Percentiles rank a stretch among this genome's conserved stretches.
Evolutionary conservation across 2,113 vertebrate species (phyloP).

Genomic region (Anarrhichthys ocellatus): DNA sequence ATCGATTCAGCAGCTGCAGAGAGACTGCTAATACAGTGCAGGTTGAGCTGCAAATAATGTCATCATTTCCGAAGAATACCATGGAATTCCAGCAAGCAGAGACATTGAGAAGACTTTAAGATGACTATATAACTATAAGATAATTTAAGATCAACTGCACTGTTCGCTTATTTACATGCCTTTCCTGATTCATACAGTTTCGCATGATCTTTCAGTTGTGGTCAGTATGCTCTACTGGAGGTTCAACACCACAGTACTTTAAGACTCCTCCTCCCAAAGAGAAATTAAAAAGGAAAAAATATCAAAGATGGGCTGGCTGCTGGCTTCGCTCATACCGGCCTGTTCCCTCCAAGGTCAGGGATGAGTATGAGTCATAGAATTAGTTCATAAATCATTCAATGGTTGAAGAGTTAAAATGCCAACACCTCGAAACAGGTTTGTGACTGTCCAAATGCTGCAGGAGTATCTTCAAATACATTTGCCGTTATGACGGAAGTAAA

Average conservation of each 20-base stretch:
- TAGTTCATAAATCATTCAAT: conserved; percentile 59
- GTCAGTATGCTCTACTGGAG: conserved; percentile 18
- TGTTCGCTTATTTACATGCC: background rate
- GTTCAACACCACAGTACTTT: conserved; percentile 2
- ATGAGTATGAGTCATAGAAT: conserved; percentile 47
- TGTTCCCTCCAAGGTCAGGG: conserved; percentile 54
- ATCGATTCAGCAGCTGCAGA: conserved; percentile 37
- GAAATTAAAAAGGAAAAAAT: conserved; percentile 27
- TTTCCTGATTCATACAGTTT: background rate
- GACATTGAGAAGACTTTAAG: background rate
- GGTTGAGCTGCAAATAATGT: conserved; percentile 26
- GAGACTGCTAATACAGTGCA: conserved; percentile 27
- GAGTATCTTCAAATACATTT: background rate
- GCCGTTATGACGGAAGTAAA: too few relatives aligned
- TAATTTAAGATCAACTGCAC: conserved; percentile 2
- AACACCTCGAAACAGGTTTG: background rate
- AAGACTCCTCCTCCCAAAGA: background rate
- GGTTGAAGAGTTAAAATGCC: conserved; percentile 33
- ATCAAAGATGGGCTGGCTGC: conserved; percentile 34
- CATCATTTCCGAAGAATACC: conserved; percentile 12
- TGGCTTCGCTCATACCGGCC: background rate
- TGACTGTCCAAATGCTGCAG: background rate
- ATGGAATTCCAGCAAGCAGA: background rate
- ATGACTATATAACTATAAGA: background rate
- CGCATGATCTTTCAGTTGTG: background rate